Conservation (phyloP, 2,888 invertebrate species). For the Keiferia lycopersicella region DNA sequence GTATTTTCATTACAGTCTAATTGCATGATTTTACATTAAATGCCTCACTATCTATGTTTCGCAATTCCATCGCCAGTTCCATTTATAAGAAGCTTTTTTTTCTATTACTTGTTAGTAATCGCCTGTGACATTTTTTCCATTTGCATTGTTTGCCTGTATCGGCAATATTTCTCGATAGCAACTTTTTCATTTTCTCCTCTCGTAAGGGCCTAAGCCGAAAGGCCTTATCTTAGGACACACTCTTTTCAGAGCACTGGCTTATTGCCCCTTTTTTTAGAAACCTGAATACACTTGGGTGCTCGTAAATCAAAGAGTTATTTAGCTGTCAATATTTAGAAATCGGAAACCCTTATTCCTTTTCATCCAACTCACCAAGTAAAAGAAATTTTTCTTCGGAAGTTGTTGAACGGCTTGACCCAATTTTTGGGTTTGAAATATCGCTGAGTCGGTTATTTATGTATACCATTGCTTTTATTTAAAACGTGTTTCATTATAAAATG, state of each 20-base stretch:
- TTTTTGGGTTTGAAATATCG: background rate
- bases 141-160: slow-evolving; percentile 59
- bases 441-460: too few relatives aligned
- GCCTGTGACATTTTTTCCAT: slow-evolving; percentile 61
- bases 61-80: too few relatives aligned
- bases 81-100: slow-evolving; percentile 42
- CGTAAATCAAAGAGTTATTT: slow-evolving; percentile 18
- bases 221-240: slow-evolving; percentile 24
- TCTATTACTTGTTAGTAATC: slow-evolving; percentile 52
- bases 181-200: slow-evolving; percentile 61
- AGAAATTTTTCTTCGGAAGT: background rate
- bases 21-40: too few relatives aligned
- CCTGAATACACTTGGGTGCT: background rate
- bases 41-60: too few relatives aligned
- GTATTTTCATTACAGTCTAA: too few relatives aligned
- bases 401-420: background rate
- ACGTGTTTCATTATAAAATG: too few relatives aligned
- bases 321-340: slow-evolving; percentile 9
- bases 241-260: slow-evolving; percentile 19
- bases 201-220: slow-evolving; percentile 20
- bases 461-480: too few relatives aligned
- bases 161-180: slow-evolving; percentile 52
- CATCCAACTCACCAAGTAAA: background rate
- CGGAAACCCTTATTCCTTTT: slow-evolving; percentile 3
- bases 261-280: slow-evolving; percentile 12